phyloP scores from a whole-genome alignment of 2,888 invertebrate genomes.

The Eueremaeus valkanovi region DNA sequence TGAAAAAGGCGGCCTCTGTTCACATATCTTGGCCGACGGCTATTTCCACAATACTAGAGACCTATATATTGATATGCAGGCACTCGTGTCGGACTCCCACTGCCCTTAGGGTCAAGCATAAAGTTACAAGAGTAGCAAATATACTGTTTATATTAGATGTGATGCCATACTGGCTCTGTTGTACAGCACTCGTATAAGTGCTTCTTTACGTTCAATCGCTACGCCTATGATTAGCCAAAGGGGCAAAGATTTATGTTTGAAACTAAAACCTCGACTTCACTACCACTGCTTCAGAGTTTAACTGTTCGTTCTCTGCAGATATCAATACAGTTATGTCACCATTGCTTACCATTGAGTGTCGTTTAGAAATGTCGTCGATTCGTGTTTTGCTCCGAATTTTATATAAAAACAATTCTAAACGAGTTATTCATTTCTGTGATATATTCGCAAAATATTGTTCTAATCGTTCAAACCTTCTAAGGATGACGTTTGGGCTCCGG shows the following conservation, averaged over 20 bases:
- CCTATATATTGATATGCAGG: slow-evolving; percentile 22
- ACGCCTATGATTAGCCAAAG: slow-evolving; percentile 32
- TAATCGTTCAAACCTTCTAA: not conserved
- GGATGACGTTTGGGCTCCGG: not conserved
- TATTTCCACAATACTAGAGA: slow-evolving; percentile 22
- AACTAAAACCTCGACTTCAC: slow-evolving; percentile 31
- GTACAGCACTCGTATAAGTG: no score
- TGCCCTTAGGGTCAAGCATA: slow-evolving; percentile 28
- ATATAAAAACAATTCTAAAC: not conserved
- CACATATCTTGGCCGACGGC: slow-evolving; percentile 26
- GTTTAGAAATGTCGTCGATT: not conserved
- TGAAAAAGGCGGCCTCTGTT: slow-evolving; percentile 26
- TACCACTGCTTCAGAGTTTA: slow-evolving; percentile 14
- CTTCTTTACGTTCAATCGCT: slow-evolving; percentile 28
- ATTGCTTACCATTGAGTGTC: not conserved
- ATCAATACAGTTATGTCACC: slow-evolving; percentile 18
- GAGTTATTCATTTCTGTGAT: not conserved
- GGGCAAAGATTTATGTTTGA: slow-evolving; percentile 32
- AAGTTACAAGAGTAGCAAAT: slow-evolving; percentile 29
- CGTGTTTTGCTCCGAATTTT: no score
- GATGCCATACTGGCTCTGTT: slow-evolving; percentile 24
- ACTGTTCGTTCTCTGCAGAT: slow-evolving; percentile 7
- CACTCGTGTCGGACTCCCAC: slow-evolving; percentile 30
- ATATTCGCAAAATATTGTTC: not conserved
- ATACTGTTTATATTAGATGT: slow-evolving; percentile 30